Base-by-base conservation (phyloP, 2,888 invertebrate species). In the Bembecia ichneumoniformis region DNA sequence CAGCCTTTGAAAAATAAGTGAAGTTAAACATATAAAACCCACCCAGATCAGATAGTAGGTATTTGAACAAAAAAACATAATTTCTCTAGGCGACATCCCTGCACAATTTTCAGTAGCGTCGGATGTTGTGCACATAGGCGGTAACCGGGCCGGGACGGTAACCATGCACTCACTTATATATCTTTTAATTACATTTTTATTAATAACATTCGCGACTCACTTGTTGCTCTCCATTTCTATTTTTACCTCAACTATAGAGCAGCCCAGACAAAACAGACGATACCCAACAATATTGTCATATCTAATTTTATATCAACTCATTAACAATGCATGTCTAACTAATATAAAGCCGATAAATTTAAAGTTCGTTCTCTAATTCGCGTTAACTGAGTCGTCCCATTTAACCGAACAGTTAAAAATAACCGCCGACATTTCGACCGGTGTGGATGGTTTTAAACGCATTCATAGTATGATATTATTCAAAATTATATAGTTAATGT, bases 401-500 rank as follows among this genome's bases (percentile, higher is more conserved):
- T 77, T 79, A 81, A 82, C 77, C 49, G 72, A 63, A 66, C 62
- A 64, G 79, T 82, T 79, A 82, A 78, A 79, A 79, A 78, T 82
- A 82, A 72, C 77, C 57, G 54, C 48, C 49, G 47, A 54, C 68
- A 66, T 68, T 67, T 69, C 63, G 57, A 60, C 52, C 53, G 46
- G 56, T 57, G 58, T 58, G 55, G 28, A 28, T 28, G 28, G 28
- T 28, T 28, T 28, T 28, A 28, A 28, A 28, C 28, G 7, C 28
- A 28, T 28, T 28, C 28, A 28, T 28, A 28, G 28, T 28, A 28
- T 28, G 28, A 28, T 28, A 28, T 28, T 28, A 28, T 28, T 28
- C 7, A 7, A 28, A 7, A 20, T 20, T 20, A 20, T 20, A 17
- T 17, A 20, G 20, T 5, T 28, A 28, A 3, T 28, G 7, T 28